Evolutionary conservation across 2,797 vertebrate species (phyloP).

Genomic region (Petrocephalus sullivani): DNA sequence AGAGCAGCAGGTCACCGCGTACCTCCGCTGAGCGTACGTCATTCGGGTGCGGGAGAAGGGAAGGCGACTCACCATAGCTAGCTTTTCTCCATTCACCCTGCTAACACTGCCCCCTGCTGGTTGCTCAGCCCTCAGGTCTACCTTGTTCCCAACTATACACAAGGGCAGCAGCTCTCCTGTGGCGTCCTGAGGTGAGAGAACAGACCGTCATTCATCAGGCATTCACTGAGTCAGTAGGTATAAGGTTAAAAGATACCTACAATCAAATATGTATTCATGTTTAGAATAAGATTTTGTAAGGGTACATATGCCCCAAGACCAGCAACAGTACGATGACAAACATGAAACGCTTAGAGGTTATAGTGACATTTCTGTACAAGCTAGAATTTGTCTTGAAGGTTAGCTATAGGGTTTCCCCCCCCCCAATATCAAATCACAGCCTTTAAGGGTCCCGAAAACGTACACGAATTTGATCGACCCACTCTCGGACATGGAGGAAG

Average conservation of each 20-base stretch:
- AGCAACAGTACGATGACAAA: neutral
- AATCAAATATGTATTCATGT: neutral
- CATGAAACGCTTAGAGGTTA: neutral
- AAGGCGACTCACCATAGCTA: conserved; percentile 19
- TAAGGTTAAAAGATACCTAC: neutral
- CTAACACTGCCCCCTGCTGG: accelerated
- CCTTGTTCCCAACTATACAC: conserved; percentile 39
- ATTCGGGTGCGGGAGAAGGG: neutral
- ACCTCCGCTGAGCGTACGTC: neutral
- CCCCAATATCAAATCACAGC: neutral
- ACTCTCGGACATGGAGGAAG: conserved; percentile 35
- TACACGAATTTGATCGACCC: conserved; percentile 43
- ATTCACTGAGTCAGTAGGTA: neutral
- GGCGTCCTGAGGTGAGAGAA: conserved; percentile 27
- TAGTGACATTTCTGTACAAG: neutral
- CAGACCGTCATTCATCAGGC: neutral
- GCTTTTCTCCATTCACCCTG: conserved; percentile 26
- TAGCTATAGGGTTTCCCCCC: neutral
- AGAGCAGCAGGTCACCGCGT: neutral
- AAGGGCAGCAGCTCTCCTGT: neutral
- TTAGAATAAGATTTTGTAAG: neutral
- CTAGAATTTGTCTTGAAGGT: neutral
- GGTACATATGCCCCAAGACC: neutral
- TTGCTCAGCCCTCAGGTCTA: neutral
- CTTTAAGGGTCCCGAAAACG: neutral